Conservation (phyloP, 1,140 invertebrate genomes). For the Aphaenogaster rudis region DNA sequence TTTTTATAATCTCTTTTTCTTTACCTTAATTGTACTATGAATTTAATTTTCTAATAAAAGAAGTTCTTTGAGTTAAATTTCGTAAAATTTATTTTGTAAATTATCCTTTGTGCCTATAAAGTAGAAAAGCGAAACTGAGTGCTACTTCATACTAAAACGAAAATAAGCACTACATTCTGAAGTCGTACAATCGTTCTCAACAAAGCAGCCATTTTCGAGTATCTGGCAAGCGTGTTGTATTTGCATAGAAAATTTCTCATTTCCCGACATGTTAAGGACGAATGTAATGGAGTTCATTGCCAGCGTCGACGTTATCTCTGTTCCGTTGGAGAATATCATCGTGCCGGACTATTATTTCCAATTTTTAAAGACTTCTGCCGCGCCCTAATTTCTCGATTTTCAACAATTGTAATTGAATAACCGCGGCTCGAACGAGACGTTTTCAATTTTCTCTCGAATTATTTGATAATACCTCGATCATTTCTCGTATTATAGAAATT, state of each 20-base stretch:
- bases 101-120: background rate
- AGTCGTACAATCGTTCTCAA: constrained; percentile 16
- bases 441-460: constrained; percentile 21
- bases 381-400: background rate
- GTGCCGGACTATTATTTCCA: background rate
- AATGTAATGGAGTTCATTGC: background rate
- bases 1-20: no score
- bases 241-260: constrained; percentile 49
- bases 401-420: background rate
- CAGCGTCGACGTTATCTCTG: background rate
- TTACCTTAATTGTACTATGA: background rate
- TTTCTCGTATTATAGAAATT: constrained; percentile 18
- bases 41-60: background rate
- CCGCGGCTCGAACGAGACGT: no score
- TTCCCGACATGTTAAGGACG: constrained; percentile 40
- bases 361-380: background rate
- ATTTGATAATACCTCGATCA: background rate
- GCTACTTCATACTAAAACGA: background rate
- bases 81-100: background rate
- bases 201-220: background rate
- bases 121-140: background rate
- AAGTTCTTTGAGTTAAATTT: background rate
- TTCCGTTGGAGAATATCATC: background rate
- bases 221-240: background rate
- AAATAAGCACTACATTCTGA: background rate